These are phyloP conservation scores for Trisateles emortualis DNA, from an alignment of 2,888 invertebrate genomes.

Conservation along the genomic window DNA sequence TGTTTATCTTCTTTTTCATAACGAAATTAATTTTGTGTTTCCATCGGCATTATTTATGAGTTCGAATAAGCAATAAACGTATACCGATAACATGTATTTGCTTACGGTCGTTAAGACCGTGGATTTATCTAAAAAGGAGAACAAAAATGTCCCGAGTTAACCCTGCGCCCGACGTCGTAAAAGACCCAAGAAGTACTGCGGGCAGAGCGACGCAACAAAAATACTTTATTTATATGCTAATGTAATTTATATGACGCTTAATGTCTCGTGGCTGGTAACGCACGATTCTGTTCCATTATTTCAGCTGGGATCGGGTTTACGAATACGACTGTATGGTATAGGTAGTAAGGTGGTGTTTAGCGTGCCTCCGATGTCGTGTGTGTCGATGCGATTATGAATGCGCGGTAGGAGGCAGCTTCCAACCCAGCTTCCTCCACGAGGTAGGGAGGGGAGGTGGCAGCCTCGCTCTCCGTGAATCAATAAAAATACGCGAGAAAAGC, in stretches of 20 bases:
- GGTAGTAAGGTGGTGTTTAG: slow-evolving; percentile 69
- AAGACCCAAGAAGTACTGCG: slow-evolving; percentile 76
- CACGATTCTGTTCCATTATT: slow-evolving; percentile 84
- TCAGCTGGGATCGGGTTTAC: slow-evolving; percentile 48
- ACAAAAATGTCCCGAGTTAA: slow-evolving; percentile 82
- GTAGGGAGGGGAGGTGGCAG: slow-evolving; percentile 63
- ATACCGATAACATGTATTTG: slow-evolving; percentile 84
- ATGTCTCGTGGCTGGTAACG: slow-evolving; percentile 86
- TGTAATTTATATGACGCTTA: slow-evolving; percentile 87
- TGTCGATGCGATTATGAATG: slow-evolving; percentile 86
- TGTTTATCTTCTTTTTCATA: slow-evolving; percentile 73
- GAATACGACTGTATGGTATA: slow-evolving; percentile 61
- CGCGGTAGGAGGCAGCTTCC: slow-evolving; percentile 85
- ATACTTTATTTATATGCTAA: slow-evolving; percentile 87
- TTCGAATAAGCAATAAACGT: slow-evolving; percentile 84
- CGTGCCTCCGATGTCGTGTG: slow-evolving; percentile 64
- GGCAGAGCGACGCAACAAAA: slow-evolving; percentile 79
- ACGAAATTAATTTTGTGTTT: slow-evolving; percentile 83
- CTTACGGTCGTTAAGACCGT: slow-evolving; percentile 82
- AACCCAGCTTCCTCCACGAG: slow-evolving; percentile 75
- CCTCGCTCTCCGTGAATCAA: slow-evolving; percentile 76
- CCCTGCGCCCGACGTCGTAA: slow-evolving; percentile 79
- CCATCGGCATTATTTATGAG: slow-evolving; percentile 82
- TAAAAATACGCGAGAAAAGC: slow-evolving; percentile 86
- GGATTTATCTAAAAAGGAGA: slow-evolving; percentile 86